Evolutionary conservation across 2,797 vertebrate genomes (phyloP), one percentile per base, ranked within the genome.

Genomic region (Columba guinea): DNA sequence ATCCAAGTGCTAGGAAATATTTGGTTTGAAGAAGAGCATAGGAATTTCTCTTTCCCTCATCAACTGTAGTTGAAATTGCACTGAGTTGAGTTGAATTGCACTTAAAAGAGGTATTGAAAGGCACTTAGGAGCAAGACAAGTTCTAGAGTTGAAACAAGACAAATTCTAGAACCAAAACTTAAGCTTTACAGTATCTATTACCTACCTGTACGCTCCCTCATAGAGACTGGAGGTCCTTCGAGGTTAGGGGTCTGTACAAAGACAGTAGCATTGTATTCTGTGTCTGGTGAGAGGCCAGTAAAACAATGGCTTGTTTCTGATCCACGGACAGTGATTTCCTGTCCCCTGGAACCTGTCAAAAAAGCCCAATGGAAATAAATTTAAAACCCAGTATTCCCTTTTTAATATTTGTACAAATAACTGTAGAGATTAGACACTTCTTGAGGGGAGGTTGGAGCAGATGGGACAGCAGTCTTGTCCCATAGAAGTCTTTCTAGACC

Each of bases 211-310:
- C 93, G 98, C 79, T 99, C 99, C 63, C 96, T 98, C 63, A 98
- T 81, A 78, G 98, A 98, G 84, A 99, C 98, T 32, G 98, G 99
- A 0, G 99, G 99, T 9, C 99, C 99, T 80, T 99, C 99, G 30
- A 99, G 98, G 77, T 99, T 99, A 7, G 99, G 99, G 1, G 99
- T 99, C 97, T 99, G 99, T 60, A 99, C 99, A 76, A 98, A 99
- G 34, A 99, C 98, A 0, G 98, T 98, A 89, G 98, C 98, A 2
- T 96, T 98, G 91, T 99, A 99, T 14, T 98, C 97, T 4, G 98
- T 98, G 30, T 99, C 98, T 2, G 99, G 98, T 30, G 98, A 99
- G 5, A 99, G 98, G 16, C 98, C 99, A 3, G 98, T 98, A 39
- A 99, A 99, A 97, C 99, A 99, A 95, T 99, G 98, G 93, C 98